Evolutionary conservation across 2,113 vertebrate genomes (phyloP).

Genomic region (Gymnorhina tibicen): DNA sequence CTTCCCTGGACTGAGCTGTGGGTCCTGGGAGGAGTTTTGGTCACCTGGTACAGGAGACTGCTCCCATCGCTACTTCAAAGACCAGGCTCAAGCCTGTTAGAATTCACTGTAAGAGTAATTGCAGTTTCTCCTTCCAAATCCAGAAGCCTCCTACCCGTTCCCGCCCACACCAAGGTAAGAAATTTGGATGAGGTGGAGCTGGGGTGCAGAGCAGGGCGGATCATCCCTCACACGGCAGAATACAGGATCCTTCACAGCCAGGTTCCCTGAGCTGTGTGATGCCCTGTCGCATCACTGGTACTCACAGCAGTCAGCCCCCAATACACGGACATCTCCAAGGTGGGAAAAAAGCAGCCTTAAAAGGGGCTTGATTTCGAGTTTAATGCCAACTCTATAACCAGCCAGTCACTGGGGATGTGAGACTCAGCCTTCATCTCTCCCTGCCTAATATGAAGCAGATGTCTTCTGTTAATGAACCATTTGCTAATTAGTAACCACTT

Average conservation of each 20-base stretch:
- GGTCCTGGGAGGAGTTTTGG: background rate
- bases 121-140: background rate
- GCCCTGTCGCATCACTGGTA: background rate
- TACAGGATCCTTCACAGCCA: background rate
- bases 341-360: background rate
- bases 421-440: background rate
- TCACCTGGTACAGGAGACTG: background rate
- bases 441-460: background rate
- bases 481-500: background rate
- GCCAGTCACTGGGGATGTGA: background rate
- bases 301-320: background rate
- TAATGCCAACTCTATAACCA: background rate
- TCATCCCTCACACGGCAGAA: background rate
- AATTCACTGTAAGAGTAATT: background rate
- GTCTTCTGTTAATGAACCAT: conserved; percentile 20
- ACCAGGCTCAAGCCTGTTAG: background rate
- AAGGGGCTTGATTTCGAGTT: background rate
- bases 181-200: background rate
- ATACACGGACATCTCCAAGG: background rate
- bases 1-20: accelerated
- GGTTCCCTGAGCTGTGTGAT: accelerated
- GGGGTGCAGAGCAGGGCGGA: background rate
- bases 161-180: background rate
- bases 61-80: accelerated
- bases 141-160: background rate